Conservation (phyloP, 2,113 vertebrate species). For the Gracilinanus agilis region DNA sequence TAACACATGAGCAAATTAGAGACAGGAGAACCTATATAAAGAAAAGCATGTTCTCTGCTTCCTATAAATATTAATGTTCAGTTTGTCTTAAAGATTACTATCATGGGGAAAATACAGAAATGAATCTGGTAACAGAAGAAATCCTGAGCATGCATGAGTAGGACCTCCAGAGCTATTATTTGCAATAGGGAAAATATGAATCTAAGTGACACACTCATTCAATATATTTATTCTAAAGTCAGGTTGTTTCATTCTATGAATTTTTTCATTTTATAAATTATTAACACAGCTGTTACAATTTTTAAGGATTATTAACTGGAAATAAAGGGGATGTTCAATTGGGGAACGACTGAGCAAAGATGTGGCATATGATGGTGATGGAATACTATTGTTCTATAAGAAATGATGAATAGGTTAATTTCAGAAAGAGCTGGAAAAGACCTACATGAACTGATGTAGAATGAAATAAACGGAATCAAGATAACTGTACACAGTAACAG, state of each 20-base stretch:
- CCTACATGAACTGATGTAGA: too few species aligned
- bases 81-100: constrained; percentile 20
- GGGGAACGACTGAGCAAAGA: too few species aligned
- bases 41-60: constrained; percentile 18
- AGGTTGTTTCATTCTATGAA: not conserved
- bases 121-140: not conserved
- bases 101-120: not conserved
- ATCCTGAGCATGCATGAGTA: not conserved
- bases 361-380: too few species aligned
- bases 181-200: not conserved
- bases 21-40: constrained; percentile 28
- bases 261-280: not conserved
- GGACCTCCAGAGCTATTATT: constrained; percentile 10
- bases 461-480: too few species aligned
- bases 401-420: too few species aligned
- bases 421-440: too few species aligned
- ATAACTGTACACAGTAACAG: too few species aligned
- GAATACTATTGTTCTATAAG: too few species aligned
- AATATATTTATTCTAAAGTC: not conserved
- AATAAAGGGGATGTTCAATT: too few species aligned
- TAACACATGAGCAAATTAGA: constrained; percentile 51
- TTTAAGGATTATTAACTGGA: not conserved
- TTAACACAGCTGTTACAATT: not conserved
- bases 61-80: constrained; percentile 20
- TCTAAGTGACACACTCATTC: not conserved